Evolutionary conservation across 2,888 invertebrate genomes (phyloP), one percentile per base, ranked within the genome.

Genomic region (Luffia ferchaultella): DNA sequence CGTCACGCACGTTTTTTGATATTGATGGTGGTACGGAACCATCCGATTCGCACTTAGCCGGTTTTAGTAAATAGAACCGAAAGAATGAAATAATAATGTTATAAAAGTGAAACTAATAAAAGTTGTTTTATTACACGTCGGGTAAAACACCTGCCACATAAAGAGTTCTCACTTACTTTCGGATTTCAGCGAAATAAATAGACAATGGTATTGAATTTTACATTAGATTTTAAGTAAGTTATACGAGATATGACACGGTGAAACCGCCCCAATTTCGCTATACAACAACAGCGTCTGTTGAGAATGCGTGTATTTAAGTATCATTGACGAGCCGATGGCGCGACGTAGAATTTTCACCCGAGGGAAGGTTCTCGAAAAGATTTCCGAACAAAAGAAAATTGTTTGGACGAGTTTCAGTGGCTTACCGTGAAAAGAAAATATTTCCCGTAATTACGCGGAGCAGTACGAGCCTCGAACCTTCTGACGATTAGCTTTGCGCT

Each of bases 91-190:
- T 63, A 63, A 67, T 61, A 64, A 62, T 68, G 65, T 62, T 63
- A 64, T 70, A 65, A 73, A 74, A 68, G 63, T 61, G 64, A 71
- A 69, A 68, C 63, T 65, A 68, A 74, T 76, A 74, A 75, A 76
- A 73, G 64, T 73, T 69, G 65, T 70, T 74, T 75, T 73, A 73
- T 52, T 54, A 54, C 48, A 68, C 58, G 62, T 57, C 62, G 58
- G 57, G 59, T 59, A 62, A 67, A 70, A 67, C 76, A 76, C 75
- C 75, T 77, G 76, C 67, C 64, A 64, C 67, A 61, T 73, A 72
- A 75, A 70, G 67, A 73, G 67, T 64, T 70, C 68, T 66, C 62
- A n/a, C 65, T 68, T 68, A 70, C 68, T 63, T 58, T 54, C 20
- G 45, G 43, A 30, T 20, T 46, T 47, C 19, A 41, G 43, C 41